These are phyloP conservation scores for Xenotilapia flavipinnis DNA, from an alignment of 2,113 vertebrate genomes.

Conservation along the genomic window DNA sequence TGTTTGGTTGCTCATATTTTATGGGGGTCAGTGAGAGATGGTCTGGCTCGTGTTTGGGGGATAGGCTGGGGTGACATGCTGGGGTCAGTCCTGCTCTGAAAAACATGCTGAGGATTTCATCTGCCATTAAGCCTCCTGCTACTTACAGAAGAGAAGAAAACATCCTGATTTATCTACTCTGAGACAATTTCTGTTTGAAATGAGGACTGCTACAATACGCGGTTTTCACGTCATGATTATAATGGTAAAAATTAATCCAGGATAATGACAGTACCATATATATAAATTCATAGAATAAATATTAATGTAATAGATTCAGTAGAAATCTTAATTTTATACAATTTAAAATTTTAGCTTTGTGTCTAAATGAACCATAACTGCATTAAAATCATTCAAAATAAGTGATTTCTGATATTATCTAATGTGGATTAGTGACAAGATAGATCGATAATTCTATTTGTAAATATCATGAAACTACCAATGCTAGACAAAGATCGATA, in stretches of 20 bases:
- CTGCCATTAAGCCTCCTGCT: background rate
- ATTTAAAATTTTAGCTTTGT: accelerated
- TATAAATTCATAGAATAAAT: background rate
- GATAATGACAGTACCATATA: background rate
- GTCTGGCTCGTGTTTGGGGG: constrained; percentile 11
- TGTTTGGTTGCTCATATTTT: constrained; percentile 50
- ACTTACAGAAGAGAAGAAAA: background rate
- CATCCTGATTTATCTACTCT: background rate
- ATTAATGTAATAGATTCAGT: background rate
- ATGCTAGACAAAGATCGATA: background rate
- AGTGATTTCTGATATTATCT: background rate
- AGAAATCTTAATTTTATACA: background rate
- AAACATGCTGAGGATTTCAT: constrained; percentile 21
- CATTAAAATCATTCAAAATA: background rate
- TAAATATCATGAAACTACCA: background rate
- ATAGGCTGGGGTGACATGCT: constrained; percentile 7
- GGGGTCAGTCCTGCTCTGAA: constrained; percentile 13
- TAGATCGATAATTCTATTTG: background rate
- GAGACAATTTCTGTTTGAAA: background rate
- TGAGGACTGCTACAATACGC: background rate
- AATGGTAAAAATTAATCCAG: background rate
- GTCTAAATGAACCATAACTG: background rate
- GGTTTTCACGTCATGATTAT: background rate
- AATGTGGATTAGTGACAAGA: background rate
- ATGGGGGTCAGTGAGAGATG: constrained; percentile 30